A percentile compares a stretch with the other conserved stretches of the same genome.
These are phyloP conservation scores for Goniozus legneri DNA, from an alignment of 1,140 invertebrate species.

Conservation along the genomic window DNA sequence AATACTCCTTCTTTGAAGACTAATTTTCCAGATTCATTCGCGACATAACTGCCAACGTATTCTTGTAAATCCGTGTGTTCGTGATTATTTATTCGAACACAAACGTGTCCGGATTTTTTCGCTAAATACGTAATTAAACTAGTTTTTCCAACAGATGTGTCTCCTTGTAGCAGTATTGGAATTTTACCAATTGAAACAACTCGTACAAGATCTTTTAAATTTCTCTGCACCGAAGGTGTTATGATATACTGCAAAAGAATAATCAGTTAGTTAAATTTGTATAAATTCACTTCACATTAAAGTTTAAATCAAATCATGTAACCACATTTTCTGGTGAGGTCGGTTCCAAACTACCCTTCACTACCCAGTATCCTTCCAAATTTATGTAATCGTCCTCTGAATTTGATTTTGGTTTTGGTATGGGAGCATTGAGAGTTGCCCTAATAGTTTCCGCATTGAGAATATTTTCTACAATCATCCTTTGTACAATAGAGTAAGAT, in stretches of 20 bases:
- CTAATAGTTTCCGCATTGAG: slow-evolving; percentile 58
- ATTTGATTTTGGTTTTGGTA: slow-evolving; percentile 65
- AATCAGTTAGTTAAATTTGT: too few relatives aligned
- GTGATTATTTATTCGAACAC: slow-evolving; percentile 97
- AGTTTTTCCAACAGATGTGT: slow-evolving; percentile 99
- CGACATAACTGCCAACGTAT: slow-evolving; percentile 90
- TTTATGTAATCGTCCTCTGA: slow-evolving; percentile 58
- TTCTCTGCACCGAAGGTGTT: slow-evolving; percentile 82
- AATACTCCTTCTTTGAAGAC: slow-evolving; percentile 93
- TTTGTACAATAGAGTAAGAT: slow-evolving; percentile 72
- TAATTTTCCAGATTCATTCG: slow-evolving; percentile 81
- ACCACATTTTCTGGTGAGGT: slow-evolving; percentile 62
- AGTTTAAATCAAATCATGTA: too few relatives aligned
- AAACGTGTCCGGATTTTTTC: slow-evolving; percentile 86
- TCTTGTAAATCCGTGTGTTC: slow-evolving; percentile 99
- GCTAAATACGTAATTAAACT: slow-evolving; percentile 94
- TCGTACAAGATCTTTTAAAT: slow-evolving; percentile 85
- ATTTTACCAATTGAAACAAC: slow-evolving; percentile 86
- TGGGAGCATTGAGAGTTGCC: slow-evolving; percentile 65
- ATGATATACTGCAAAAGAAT: too few relatives aligned
- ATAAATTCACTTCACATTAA: too few relatives aligned
- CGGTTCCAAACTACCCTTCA: slow-evolving; percentile 65
- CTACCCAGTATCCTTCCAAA: slow-evolving; percentile 94
- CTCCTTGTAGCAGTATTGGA: slow-evolving; percentile 90
- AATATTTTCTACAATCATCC: slow-evolving; percentile 57